Evolutionary conservation across 2,888 invertebrate species (phyloP), one percentile per base, ranked within the genome.

Genomic region (Melolontha melolontha): DNA sequence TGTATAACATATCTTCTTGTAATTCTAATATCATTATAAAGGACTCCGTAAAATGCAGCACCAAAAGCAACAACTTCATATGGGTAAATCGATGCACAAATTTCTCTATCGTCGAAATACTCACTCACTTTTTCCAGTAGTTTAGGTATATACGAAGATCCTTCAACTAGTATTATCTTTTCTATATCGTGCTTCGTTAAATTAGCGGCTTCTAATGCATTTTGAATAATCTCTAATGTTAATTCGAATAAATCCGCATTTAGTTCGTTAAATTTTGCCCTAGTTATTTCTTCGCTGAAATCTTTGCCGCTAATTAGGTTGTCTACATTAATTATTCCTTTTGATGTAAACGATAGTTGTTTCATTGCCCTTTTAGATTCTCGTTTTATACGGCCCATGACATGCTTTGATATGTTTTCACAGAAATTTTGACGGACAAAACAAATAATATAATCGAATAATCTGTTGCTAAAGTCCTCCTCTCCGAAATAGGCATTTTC

Each of bases 41-140:
- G 59, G 1, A 71, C 72, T 6, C 72, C 70, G 59, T 77, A 73
- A 11, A 78, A 64, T 11, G 75, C 75, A 5, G 77, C 77, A 10
- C 78, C 78, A 50, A 72, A 69, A 8, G 77, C 77, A 5, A 78
- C 75, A 14, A 74, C 75, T 70, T 77, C 76, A 51, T 77, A 76
- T 4, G 77, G 77, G 68, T 77, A 73, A 17, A 76, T 17, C 8
- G 73, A 69, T 14, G 68, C 69, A 54, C 71, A 73, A 4, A 76
- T 42, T 16, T 70, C 63, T 50, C 73, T 73, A 6, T 22, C 22
- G 0, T 29, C 49, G 68, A 78, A 78, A 59, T 70, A 73, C 0
- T 71, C 29, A n/a, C 40, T 54, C 8, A 78, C n/a, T 40, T 74
- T 17, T 54, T 72, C 41, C 39, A 73, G 71, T 8, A 79, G 62